phyloP scores from a whole-genome alignment of 2,888 invertebrate genomes.

The Polydesmus complanatus region DNA sequence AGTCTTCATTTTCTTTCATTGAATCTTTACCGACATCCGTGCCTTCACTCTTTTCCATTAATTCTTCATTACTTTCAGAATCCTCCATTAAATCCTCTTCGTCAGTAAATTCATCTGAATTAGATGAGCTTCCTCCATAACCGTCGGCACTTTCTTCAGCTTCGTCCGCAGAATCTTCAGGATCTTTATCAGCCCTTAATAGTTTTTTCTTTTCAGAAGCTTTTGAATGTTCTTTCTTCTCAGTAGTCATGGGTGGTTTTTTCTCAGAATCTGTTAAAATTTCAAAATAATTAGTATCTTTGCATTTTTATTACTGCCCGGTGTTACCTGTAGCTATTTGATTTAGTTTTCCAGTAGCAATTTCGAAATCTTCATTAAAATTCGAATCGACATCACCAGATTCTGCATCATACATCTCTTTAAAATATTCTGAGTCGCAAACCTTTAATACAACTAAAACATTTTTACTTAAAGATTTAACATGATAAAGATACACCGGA shows the following conservation, averaged over 20 bases:
- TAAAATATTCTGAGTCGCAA: conserved; percentile 51
- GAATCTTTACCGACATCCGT: conserved; percentile 18
- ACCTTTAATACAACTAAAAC: conserved; percentile 46
- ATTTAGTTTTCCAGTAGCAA: conserved; percentile 38
- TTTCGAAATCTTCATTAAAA: conserved; percentile 45
- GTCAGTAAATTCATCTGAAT: conserved; percentile 26
- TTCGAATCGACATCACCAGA: conserved; percentile 40
- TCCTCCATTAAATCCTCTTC: conserved; percentile 21
- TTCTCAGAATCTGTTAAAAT: too few relatives aligned
- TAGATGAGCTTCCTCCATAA: conserved; percentile 1
- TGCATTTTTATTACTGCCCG: not conserved
- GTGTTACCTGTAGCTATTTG: conserved; percentile 28
- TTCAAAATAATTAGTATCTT: too few relatives aligned
- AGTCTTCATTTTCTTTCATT: conserved; percentile 11
- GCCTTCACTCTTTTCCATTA: conserved; percentile 16
- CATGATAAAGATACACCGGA: too few relatives aligned
- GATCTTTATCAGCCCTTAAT: conserved; percentile 1
- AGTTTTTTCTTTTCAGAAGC: too few relatives aligned
- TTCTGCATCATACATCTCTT: conserved; percentile 45
- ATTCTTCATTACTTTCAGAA: conserved; percentile 17
- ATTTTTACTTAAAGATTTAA: conserved; percentile 35
- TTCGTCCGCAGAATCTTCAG: conserved; percentile 11
- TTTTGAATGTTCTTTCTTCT: too few relatives aligned
- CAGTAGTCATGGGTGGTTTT: too few relatives aligned
- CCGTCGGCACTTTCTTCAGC: conserved; percentile 19